Percentiles rank a stretch among this genome's conserved stretches.
These are phyloP conservation scores for Peromyscus aztecus DNA, from an alignment of 2,797 vertebrate genomes.

Conservation along the genomic window DNA sequence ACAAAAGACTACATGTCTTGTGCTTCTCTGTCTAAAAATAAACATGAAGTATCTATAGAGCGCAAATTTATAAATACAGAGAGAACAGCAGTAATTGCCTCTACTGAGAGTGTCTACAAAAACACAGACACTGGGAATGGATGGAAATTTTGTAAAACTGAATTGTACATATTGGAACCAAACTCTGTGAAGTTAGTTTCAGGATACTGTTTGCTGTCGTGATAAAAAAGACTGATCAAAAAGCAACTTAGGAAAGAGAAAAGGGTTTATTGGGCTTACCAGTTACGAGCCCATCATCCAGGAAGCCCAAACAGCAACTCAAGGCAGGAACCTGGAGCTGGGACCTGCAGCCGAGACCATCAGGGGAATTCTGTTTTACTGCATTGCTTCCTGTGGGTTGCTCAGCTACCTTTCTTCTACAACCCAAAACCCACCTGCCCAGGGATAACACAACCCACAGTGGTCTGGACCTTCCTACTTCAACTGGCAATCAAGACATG, in stretches of 20 bases:
- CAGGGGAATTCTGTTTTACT: background rate
- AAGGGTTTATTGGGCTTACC: background rate
- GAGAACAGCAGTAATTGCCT: background rate
- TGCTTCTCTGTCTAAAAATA: background rate
- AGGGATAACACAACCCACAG: background rate
- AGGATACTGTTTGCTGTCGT: background rate
- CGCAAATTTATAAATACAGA: slow-evolving; percentile 7
- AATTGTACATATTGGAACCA: background rate
- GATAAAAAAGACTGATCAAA: background rate
- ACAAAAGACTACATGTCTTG: background rate
- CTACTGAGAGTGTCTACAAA: background rate
- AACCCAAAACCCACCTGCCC: background rate
- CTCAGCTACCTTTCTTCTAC: background rate
- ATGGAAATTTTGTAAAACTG: slow-evolving; percentile 3
- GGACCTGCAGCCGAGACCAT: background rate
- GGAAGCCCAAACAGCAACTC: background rate
- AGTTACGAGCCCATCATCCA: background rate
- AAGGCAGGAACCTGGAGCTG: background rate
- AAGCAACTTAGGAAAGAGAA: background rate
- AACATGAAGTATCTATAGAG: background rate
- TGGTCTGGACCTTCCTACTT: background rate
- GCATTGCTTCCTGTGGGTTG: background rate
- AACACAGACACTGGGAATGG: background rate
- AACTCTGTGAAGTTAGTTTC: background rate
- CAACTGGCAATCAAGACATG: background rate